A percentile compares a stretch with the other conserved stretches of the same genome.
Evolutionary conservation across 2,113 vertebrate species (phyloP).

Genomic region (Entelurus aequoreus): DNA sequence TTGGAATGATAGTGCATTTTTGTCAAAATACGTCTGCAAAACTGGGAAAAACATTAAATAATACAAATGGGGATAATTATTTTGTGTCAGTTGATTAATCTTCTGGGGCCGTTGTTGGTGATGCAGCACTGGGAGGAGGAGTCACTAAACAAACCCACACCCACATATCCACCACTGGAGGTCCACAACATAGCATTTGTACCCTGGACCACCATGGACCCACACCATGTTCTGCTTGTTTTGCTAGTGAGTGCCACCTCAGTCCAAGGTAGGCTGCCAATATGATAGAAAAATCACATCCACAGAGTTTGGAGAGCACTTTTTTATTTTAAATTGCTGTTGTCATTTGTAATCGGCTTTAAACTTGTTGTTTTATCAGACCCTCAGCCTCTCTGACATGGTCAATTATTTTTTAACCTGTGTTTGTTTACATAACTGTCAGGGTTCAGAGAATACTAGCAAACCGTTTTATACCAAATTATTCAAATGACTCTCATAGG

Average conservation of each 20-base stretch:
- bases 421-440: no score
- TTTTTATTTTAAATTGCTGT: neutral
- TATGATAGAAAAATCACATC: neutral
- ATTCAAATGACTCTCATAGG: no score
- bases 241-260: constrained; percentile 19
- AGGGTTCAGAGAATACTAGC: no score
- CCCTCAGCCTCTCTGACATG: neutral
- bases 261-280: constrained; percentile 42
- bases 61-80: no score
- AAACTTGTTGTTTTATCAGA: neutral
- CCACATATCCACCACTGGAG: neutral
- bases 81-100: no score
- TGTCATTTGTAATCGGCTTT: neutral
- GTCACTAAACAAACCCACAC: neutral
- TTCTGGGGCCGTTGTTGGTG: no score
- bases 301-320: neutral
- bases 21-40: no score
- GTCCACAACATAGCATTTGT: neutral
- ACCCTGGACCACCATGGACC: constrained; percentile 29
- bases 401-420: no score
- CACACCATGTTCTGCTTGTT: constrained; percentile 14
- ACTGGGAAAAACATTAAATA: no score
- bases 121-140: no score
- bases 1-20: no score
- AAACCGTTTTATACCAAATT: no score